Base-by-base conservation (phyloP, 2,888 invertebrate species). In the Phorcus lineatus region DNA sequence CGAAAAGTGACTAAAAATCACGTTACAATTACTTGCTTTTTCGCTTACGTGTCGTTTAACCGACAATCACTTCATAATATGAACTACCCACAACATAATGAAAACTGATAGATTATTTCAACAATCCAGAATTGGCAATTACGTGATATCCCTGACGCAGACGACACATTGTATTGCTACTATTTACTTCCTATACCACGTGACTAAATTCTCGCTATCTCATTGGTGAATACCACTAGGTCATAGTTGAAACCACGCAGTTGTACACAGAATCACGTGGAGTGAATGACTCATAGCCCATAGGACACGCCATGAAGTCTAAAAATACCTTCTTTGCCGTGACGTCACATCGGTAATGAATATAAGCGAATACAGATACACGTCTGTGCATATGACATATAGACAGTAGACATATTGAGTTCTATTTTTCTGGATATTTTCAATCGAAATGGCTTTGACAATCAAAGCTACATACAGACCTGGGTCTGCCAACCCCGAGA, bases 401-500 rank as follows among this genome's bases (percentile, higher is more conserved):
- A 47, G 47, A 47, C 47, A 11, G 47, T 47, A 4, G 47, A 47
- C 47, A 47, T 47, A 9, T 47, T 47, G 47, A 11, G 47, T 36
- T 36, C 36, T 1, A 11, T 47, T 47, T 47, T 9, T 47, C 47
- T 11, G 47, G 47, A 47, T 47, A 47, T 47, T 47, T 11, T 47
- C 13, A 36, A 1, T 47, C 13, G 67, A 79, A 13, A 88, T 88
- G 88, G 84, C 88, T 24, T 47, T 88, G 62, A 84, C 84, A 19
- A 86, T 88, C 54, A 88, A 88, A 80, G 87, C 86, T 19, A 88
- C 83, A 40, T 80, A 86, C n/a, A 80, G 81, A 74, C 78, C 79
- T 47, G 78, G 31, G 17, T 16, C 74, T 7, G 17, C 70, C 6
- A 66, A 40, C 17, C 24, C 92, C 94, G 87, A 86, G 92, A 95